Conservation (phyloP, 2,113 vertebrate species). For the Neotoma lepida region DNA sequence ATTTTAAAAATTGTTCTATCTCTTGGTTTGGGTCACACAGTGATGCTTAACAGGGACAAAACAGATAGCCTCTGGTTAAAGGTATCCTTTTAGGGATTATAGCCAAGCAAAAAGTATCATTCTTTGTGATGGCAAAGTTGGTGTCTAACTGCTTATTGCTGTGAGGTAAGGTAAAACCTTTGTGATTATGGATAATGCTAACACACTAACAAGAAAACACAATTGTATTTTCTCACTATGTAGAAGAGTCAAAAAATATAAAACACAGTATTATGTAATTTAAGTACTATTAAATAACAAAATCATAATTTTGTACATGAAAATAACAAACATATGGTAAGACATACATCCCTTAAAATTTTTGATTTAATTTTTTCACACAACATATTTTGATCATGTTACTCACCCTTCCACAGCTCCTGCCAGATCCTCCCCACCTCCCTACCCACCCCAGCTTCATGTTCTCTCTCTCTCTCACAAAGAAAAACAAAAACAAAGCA, state of each 20-base stretch:
- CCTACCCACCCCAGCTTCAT: not conserved
- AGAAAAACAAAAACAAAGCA: not conserved
- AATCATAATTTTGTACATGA: conserved; percentile 6
- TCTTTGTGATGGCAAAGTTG: not conserved
- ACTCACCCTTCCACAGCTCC: not conserved
- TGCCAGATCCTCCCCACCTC: not conserved
- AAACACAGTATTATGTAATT: conserved; percentile 14
- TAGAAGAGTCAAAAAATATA: conserved; percentile 16
- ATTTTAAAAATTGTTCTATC: conserved; percentile 3
- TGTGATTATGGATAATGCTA: not conserved
- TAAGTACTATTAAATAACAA: conserved; percentile 21
- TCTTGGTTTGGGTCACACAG: not conserved
- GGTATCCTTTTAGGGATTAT: no score
- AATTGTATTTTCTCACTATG: not conserved
- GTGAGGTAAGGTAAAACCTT: not conserved
- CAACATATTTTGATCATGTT: not conserved
- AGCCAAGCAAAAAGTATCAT: not conserved
- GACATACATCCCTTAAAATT: not conserved
- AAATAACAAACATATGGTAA: not conserved
- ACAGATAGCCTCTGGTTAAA: not conserved
- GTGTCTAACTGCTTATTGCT: not conserved
- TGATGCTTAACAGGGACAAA: not conserved
- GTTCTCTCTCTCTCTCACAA: not conserved
- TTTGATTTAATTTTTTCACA: not conserved
- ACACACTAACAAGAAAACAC: not conserved